Conservation (phyloP, 1,140 invertebrate species). For the Nephila pilipes region DNA sequence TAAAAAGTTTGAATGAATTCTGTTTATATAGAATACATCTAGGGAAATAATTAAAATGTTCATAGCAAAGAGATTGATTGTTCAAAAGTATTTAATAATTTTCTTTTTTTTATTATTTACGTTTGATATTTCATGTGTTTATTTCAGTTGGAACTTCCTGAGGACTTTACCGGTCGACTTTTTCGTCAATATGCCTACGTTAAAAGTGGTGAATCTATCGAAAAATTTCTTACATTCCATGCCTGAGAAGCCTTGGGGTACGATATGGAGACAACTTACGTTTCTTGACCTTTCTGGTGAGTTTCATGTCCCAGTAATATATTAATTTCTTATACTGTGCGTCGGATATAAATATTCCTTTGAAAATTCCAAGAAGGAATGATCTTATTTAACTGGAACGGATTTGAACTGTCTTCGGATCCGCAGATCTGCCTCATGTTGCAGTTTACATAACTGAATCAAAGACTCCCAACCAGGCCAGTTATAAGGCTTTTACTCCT, state of each 20-base stretch:
- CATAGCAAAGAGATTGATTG: neutral
- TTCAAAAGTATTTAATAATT: neutral
- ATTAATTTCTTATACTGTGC: too few species aligned
- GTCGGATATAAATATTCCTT: too few species aligned
- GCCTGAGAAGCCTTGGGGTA: conserved; percentile 31
- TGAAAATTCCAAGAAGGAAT: too few species aligned
- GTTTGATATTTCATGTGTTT: neutral
- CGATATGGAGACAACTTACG: neutral
- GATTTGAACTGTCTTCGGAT: too few species aligned
- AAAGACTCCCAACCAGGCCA: too few species aligned
- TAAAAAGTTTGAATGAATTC: too few species aligned
- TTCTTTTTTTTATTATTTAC: neutral
- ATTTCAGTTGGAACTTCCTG: conserved; percentile 46
- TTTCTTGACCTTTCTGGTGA: conserved; percentile 35
- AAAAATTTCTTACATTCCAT: conserved; percentile 38
- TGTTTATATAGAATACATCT: too few species aligned
- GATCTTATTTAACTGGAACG: too few species aligned
- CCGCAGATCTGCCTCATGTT: too few species aligned
- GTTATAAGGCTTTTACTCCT: too few species aligned
- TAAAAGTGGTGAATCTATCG: neutral
- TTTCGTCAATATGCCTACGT: conserved; percentile 18
- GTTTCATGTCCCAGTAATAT: too few species aligned
- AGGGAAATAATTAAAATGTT: neutral
- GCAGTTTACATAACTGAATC: too few species aligned
- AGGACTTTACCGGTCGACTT: conserved; percentile 15